These are phyloP conservation scores for Troides oblongomaculatus DNA, from an alignment of 2,888 invertebrate species.

Conservation along the genomic window DNA sequence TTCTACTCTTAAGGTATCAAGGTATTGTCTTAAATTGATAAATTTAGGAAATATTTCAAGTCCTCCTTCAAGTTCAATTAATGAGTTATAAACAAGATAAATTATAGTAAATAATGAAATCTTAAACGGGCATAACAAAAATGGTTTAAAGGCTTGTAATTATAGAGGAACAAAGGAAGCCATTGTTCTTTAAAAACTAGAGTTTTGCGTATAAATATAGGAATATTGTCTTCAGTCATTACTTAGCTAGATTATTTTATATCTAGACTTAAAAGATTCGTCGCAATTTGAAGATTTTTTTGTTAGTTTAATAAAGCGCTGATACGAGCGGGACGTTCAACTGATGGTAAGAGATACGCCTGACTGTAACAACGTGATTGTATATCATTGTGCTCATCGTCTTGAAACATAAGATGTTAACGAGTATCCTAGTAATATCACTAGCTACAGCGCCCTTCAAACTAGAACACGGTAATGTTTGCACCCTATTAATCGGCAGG, in stretches of 20 bases:
- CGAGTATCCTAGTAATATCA: too few relatives aligned
- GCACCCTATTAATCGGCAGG: too few relatives aligned
- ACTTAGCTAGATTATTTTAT: conserved; percentile 15
- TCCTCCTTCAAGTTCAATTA: not conserved
- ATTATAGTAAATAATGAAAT: conserved; percentile 24
- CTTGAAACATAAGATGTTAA: too few relatives aligned
- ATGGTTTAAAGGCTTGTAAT: conserved; percentile 59
- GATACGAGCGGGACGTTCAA: too few relatives aligned
- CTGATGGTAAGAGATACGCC: too few relatives aligned
- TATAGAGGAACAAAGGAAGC: conserved; percentile 37
- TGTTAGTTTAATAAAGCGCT: too few relatives aligned
- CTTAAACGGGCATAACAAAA: conserved; percentile 52
- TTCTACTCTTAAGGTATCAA: not conserved
- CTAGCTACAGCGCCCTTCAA: too few relatives aligned
- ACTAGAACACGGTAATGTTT: too few relatives aligned
- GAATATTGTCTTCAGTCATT: conserved; percentile 17
- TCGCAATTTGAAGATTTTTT: not conserved
- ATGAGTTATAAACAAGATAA: not conserved
- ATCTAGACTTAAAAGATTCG: not conserved
- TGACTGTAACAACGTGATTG: too few relatives aligned
- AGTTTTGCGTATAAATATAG: conserved; percentile 8
- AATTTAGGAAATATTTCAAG: not conserved
- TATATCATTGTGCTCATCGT: too few relatives aligned
- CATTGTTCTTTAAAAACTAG: conserved; percentile 13
- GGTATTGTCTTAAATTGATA: not conserved